Evolutionary conservation across 2,113 vertebrate genomes (phyloP), one percentile per base, ranked within the genome.

Genomic region (Syngnathus scovelli): DNA sequence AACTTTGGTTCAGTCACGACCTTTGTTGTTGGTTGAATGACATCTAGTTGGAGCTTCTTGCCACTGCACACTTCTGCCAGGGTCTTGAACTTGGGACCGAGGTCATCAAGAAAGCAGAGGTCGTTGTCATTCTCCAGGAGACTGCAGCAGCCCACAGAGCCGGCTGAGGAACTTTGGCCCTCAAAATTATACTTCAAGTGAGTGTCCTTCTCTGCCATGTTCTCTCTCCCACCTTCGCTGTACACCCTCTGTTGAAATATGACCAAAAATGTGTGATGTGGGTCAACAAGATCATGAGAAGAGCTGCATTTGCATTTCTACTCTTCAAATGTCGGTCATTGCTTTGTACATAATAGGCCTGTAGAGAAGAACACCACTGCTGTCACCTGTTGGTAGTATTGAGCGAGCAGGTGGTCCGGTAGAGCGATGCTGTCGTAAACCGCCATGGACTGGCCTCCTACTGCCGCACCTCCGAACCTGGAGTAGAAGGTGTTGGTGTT

Each of bases 71-170:
- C 91, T 68, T 94, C 92, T 19, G 96, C 95, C 7, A 98, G 81
- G 43, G 93, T 94, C 78, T 88, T 94, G 79, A 96, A 96, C 88
- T 95, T 96, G 59, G 93, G 91, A 63, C 92, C 95, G 65, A 96
- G 74, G 21, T 93, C 90, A 64, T 95, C 90, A 65, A 95, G 90
- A 73, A 88, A 94, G 0, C 81, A 90, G 48, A 95, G 91, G 13
- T 95, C 93, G 27, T 87, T 80, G 33, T 93, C 91, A 52, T 90
- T 87, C 66, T 90, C 91, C 39, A 94, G 91, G 81, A 91, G 87
- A 69, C 93, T 95, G 85, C 93, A 93, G 81, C 92, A 93, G 13
- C 92, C 93, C 6, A 95, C 61, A 0, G 95, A 96, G 36, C 94
- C 93, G 33, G 87, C 92, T 0, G 90, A 88, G 19, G 93, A 93